A percentile compares a stretch with the other conserved stretches of the same genome.
These are phyloP conservation scores for Scolopax mira DNA, from an alignment of 2,113 vertebrate genomes.

Conservation along the genomic window DNA sequence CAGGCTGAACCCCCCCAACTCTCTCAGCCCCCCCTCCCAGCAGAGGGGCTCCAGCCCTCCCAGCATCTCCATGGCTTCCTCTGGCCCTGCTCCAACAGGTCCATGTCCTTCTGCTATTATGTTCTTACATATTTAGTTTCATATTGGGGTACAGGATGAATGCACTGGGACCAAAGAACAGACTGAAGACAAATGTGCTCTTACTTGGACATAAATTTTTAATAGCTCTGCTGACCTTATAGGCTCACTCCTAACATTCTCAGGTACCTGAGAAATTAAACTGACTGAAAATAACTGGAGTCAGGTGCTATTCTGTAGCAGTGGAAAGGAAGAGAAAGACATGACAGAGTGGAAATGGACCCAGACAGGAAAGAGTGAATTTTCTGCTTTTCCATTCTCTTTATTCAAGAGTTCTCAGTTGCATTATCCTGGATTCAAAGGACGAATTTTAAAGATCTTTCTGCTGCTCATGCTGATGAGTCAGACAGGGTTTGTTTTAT, in stretches of 20 bases:
- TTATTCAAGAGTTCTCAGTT: neutral
- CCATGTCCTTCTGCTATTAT: too few relatives aligned
- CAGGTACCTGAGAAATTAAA: neutral
- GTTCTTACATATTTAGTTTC: neutral
- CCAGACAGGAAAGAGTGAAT: neutral
- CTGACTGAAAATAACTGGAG: neutral
- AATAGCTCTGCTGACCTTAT: neutral
- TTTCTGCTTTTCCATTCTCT: neutral
- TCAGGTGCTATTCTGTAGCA: neutral
- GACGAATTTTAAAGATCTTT: neutral
- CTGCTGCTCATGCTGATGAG: neutral
- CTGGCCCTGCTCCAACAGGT: too few relatives aligned
- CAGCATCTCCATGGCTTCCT: too few relatives aligned
- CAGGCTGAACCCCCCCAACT: too few relatives aligned
- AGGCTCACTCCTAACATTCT: neutral
- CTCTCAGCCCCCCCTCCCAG: too few relatives aligned
- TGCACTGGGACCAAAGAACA: neutral
- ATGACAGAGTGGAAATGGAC: neutral
- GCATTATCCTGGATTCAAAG: neutral
- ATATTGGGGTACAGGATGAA: neutral
- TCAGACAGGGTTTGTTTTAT: slow-evolving; percentile 1
- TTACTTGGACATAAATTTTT: neutral
- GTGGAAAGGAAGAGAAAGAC: neutral
- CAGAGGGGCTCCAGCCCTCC: too few relatives aligned
- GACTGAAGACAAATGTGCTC: neutral